Evolutionary conservation across 2,888 invertebrate genomes (phyloP), one percentile per base, ranked within the genome.

Genomic region (Caenorhabditis macrosperma): DNA sequence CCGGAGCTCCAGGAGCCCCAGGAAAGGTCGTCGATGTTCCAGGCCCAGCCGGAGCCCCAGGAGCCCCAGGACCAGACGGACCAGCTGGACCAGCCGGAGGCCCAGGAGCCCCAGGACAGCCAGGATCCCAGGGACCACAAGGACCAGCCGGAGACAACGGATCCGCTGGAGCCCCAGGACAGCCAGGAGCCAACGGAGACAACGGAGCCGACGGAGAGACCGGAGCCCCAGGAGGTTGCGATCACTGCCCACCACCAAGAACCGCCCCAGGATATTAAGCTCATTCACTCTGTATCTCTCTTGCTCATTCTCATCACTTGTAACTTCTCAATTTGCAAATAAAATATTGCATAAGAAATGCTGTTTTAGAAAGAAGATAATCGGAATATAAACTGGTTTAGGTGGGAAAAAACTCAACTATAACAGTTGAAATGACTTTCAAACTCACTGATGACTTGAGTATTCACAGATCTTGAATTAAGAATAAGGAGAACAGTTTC

Each of bases 211-310:
- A 84, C 54, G 88, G 88, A 81, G 75, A 82, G 52, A 81, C 85
- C 35, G 88, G 88, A 71, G 74, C 72, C 64, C 83, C 80, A 68
- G 87, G 87, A 79, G 82, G 83, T 61, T 86, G 86, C 85, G 84
- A 85, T 67, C 86, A 87, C 82, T 87, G 86, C 83, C 85, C 86
- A 69, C 85, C 85, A 71, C 86, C 85, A 72, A 76, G 86, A 57
- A 86, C 86, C 54, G 84, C 85, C 35, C 85, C 86, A 71, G 86
- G 86, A 80, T 86, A 86, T 81, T 81, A 81, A 80, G 28, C 35
- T 38, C 33, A 20, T 30, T 68, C 50, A 59, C 33, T 0, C 44
- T 59, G 68, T 69, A 69, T 69, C 61, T 61, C 61, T 35, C 30
- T 33, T 71, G 71, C 72, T 72, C 72, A 61, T 63, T 64, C 63